Conservation (phyloP, 2,797 vertebrate species). For the Perodicticus potto region DNA sequence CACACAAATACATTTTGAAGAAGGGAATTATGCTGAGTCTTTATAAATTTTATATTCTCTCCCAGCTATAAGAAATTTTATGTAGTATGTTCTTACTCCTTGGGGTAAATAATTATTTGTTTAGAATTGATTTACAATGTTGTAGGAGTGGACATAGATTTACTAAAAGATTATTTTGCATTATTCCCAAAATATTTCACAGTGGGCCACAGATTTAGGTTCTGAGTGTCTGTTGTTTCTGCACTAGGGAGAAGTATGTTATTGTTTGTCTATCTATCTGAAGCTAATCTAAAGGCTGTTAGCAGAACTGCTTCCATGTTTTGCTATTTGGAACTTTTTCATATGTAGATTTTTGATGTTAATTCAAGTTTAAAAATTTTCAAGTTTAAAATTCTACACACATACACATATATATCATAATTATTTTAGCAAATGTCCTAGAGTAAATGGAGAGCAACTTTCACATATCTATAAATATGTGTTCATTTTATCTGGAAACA, state of each 20-base stretch:
- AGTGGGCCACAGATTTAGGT: neutral
- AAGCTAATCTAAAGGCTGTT: neutral
- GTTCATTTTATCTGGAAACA: neutral
- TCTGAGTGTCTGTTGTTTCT: neutral
- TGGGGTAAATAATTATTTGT: neutral
- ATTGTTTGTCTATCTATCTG: neutral
- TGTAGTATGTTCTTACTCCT: neutral
- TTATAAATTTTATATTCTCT: neutral
- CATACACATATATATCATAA: neutral
- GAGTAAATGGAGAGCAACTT: neutral
- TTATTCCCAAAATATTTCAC: neutral
- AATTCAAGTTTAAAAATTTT: constrained; percentile 12
- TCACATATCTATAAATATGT: neutral
- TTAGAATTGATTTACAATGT: neutral
- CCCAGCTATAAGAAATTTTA: neutral
- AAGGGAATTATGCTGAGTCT: constrained; percentile 7
- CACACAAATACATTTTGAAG: neutral
- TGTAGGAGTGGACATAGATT: neutral
- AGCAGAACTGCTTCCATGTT: neutral
- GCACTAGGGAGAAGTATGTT: neutral
- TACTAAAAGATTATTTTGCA: neutral
- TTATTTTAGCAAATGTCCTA: neutral
- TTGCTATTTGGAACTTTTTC: neutral
- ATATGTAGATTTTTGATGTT: neutral
- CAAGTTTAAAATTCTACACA: too few species aligned